Percentiles rank a stretch among this genome's conserved stretches.
Conservation (phyloP, 2,797 vertebrate species). For the Chromis chromis region DNA sequence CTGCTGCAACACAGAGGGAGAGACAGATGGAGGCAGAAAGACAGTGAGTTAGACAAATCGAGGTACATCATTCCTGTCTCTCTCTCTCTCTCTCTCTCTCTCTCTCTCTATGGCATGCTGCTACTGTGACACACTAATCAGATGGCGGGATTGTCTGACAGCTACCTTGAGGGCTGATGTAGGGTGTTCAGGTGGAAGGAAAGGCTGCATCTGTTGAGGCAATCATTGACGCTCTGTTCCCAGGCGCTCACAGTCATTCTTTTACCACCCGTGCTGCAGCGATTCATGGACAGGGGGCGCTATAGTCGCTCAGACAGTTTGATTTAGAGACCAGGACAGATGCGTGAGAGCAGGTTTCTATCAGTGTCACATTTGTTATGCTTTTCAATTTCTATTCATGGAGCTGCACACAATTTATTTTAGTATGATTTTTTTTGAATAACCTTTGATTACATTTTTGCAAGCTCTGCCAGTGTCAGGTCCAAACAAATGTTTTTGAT, state of each 20-base stretch:
- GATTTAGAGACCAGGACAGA: constrained; percentile 37
- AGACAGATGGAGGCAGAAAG: constrained; percentile 61
- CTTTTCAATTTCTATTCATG: constrained; percentile 7
- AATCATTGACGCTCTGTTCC: constrained; percentile 59
- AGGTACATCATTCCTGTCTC: constrained; percentile 54
- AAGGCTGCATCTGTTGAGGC: constrained; percentile 64
- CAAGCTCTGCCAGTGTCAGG: neutral
- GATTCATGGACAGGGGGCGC: constrained; percentile 44
- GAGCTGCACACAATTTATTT: neutral
- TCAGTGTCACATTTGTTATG: neutral
- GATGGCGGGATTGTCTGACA: constrained; percentile 70
- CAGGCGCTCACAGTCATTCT: constrained; percentile 48
- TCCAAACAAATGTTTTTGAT: constrained; percentile 1
- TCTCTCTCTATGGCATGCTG: constrained; percentile 23
- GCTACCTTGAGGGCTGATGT: constrained; percentile 76
- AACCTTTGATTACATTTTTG: constrained; percentile 24
- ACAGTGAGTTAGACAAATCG: constrained; percentile 63
- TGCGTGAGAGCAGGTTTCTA: constrained; percentile 13
- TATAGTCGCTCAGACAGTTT: constrained; percentile 40
- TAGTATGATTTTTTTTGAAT: neutral
- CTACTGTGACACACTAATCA: constrained; percentile 71
- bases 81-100: constrained; percentile 27
- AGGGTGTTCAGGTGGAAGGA: constrained; percentile 77
- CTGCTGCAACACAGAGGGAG: constrained; percentile 32
- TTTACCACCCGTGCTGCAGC: constrained; percentile 49